Conservation (phyloP, 2,888 invertebrate species). For the Himalopsyche anomala region DNA sequence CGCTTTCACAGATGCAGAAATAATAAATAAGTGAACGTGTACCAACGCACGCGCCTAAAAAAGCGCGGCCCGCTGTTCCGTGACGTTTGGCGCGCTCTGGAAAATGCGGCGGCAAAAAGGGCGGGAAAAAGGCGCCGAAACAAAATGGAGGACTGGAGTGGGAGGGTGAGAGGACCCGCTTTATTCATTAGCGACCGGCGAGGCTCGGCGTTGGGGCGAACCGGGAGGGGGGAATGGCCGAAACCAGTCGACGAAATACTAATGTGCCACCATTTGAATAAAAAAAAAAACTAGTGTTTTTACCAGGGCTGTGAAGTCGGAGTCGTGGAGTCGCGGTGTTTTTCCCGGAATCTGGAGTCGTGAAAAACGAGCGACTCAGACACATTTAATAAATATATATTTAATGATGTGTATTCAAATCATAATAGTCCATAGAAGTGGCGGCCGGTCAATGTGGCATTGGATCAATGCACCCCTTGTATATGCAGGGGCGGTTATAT, state of each 20-base stretch:
- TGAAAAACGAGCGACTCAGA: too few relatives aligned
- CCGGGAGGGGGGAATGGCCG: background rate
- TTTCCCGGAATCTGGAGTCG: too few relatives aligned
- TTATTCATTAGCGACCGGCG: slow-evolving; percentile 22
- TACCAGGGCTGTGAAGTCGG: background rate
- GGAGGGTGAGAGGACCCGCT: slow-evolving; percentile 16
- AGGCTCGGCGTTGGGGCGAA: background rate
- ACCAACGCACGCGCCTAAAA: slow-evolving; percentile 29
- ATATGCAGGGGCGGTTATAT: too few relatives aligned
- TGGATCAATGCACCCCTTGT: too few relatives aligned
- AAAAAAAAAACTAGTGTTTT: slow-evolving; percentile 2
- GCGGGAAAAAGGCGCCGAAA: slow-evolving; percentile 34
- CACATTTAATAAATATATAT: too few relatives aligned
- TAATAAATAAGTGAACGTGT: slow-evolving; percentile 26
- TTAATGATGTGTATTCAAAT: too few relatives aligned
- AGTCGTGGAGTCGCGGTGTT: too few relatives aligned
- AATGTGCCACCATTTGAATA: slow-evolving; percentile 31
- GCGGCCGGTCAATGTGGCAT: too few relatives aligned
- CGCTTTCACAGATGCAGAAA: slow-evolving; percentile 31
- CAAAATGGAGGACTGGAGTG: slow-evolving; percentile 3
- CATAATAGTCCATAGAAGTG: too few relatives aligned
- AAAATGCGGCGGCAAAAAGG: slow-evolving; percentile 31
- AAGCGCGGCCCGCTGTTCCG: slow-evolving; percentile 16
- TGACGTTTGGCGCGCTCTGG: slow-evolving; percentile 34
- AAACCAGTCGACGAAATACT: slow-evolving; percentile 34